phyloP scores from a whole-genome alignment of 1,140 invertebrate species.

The Drosophila novamexicana region DNA sequence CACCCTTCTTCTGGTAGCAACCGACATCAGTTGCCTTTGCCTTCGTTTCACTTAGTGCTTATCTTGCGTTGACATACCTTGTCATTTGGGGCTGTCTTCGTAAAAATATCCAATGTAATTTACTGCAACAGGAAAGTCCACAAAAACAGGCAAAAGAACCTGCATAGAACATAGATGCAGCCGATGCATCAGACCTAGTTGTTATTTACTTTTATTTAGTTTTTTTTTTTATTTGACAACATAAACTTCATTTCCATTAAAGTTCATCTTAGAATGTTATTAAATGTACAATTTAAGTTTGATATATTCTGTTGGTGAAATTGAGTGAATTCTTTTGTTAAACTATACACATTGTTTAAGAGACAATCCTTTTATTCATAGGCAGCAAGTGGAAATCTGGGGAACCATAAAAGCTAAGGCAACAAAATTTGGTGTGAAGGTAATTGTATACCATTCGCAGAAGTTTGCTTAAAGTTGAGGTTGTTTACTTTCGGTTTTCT shows the following conservation, averaged over 20 bases:
- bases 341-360: too few relatives aligned
- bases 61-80: conserved; percentile 80
- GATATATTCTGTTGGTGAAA: not conserved
- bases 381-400: not conserved
- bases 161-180: conserved; percentile 1
- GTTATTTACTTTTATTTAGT: conserved; percentile 14
- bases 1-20: not conserved
- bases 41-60: conserved; percentile 61
- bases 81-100: conserved; percentile 67
- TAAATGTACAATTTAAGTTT: conserved; percentile 8
- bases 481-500: too few relatives aligned
- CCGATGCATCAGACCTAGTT: not conserved
- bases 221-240: conserved; percentile 17
- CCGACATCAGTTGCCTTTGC: conserved; percentile 44
- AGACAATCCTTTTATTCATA: not conserved
- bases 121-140: conserved; percentile 53
- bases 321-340: too few relatives aligned
- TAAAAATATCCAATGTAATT: conserved; percentile 78
- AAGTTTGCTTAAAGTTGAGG: not conserved
- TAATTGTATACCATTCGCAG: not conserved
- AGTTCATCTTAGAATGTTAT: conserved; percentile 30
- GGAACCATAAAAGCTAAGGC: not conserved
- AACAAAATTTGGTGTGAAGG: not conserved
- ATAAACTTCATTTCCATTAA: conserved; percentile 26
- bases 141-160: conserved; percentile 20